phyloP scores from a whole-genome alignment of 92 coral and sea anemone species.

The Siderastrea radians region DNA sequence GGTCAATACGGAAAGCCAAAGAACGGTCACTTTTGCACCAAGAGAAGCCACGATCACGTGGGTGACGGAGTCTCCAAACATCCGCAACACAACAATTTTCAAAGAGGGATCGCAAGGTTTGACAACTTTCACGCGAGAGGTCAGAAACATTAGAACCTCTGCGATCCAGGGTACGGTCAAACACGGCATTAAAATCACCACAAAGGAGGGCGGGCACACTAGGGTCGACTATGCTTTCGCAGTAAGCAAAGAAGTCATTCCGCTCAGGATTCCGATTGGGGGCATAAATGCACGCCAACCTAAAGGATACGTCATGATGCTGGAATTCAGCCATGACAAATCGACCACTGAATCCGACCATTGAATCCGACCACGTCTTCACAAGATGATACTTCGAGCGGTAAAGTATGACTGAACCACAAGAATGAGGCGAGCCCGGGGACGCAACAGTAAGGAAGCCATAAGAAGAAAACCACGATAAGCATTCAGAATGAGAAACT shows the following conservation, averaged over 20 bases:
- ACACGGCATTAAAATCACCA: constrained; percentile 49
- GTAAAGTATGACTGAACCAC: not conserved
- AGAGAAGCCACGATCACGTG: not conserved
- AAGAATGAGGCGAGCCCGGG: too few species aligned
- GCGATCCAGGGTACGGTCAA: constrained; percentile 15
- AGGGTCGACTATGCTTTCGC: constrained; percentile 18
- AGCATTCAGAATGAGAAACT: too few species aligned
- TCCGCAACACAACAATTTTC: constrained; percentile 19
- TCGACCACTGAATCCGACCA: too few species aligned
- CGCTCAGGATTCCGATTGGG: constrained; percentile 50
- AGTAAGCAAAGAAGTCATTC: not conserved
- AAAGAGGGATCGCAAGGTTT: not conserved
- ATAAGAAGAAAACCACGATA: too few species aligned
- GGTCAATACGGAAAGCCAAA: constrained; percentile 10
- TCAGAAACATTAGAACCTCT: not conserved
- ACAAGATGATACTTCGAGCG: not conserved
- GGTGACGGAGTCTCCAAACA: constrained; percentile 54
- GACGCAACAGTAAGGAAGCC: too few species aligned
- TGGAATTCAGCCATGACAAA: not conserved
- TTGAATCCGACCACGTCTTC: not conserved
- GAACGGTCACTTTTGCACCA: not conserved
- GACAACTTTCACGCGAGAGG: constrained; percentile 7
- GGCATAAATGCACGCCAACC: constrained; percentile 30
- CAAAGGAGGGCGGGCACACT: not conserved
- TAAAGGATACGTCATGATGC: not conserved